Evolutionary conservation across 2,888 invertebrate genomes (phyloP), one percentile per base, ranked within the genome.

Genomic region (Lasiommata megera): DNA sequence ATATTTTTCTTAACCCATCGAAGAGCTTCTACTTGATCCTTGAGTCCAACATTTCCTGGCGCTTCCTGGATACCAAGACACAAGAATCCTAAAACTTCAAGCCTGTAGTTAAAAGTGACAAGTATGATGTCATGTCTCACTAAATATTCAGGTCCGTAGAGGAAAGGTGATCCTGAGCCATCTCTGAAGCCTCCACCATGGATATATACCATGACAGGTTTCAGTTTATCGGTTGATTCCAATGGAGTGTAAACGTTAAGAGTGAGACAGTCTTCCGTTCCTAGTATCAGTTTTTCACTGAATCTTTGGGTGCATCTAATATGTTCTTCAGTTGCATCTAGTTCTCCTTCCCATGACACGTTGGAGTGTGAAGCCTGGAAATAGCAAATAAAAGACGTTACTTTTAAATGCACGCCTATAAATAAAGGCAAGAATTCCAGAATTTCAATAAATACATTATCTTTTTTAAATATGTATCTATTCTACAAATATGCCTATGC

Each of bases 141-240:
- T 16, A 90, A 67, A 58, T 82, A 82, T 36, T 85, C 78, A 0
- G 89, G 84, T 11, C 88, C 88, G 52, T 89, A 89, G 7, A 89
- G 57, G 34, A 80, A 76, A 1, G 82, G 80, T 0, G 84, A 79
- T 1, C 80, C 81, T 0, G 88, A 88, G 0, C 89, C 89, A 18
- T 84, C 84, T 18, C 84, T 68, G 62, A 83, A 90, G 0, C 88
- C 89, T 14, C 89, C 89, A 12, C 89, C 89, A 40, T 90, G 89
- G 62, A 90, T 80, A 65, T 82, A 89, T 0, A 88, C 80, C 85
- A 90, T 88, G 31, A 90, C 89, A 2, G 89, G 88, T 0, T 72
- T 71, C 0, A 67, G 69, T 2, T 67, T 48, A 6, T 14, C 37
- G 5, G 58, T 36, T 3, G 58, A 28, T 11, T 67, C 58, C 2